Evolutionary conservation across 2,113 vertebrate species (phyloP), one percentile per base, ranked within the genome.

Genomic region (Xiphophorus maculatus): DNA sequence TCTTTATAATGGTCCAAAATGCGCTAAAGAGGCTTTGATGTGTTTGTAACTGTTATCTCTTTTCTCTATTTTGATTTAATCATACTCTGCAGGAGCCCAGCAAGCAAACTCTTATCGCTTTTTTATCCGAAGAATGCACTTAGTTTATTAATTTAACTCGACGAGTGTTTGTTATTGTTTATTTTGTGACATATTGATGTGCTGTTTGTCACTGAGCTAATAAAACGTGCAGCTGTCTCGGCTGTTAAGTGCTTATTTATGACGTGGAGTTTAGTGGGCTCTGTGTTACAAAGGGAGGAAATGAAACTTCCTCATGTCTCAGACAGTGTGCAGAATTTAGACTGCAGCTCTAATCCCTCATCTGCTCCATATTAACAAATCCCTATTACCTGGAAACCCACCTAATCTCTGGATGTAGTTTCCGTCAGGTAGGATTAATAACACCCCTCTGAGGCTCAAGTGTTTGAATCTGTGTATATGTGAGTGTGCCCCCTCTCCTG

Each of bases 321-420:
- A 86, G 90, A 91, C 90, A 74, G 82, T 73, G 74, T 73, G 84
- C 81, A 84, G 82, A 88, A 73, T 82, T 82, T 80, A 78, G 90
- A 88, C 91, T 90, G 89, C 87, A 58, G 82, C 82, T 72, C 82
- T 94, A 92, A 93, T 94, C 92, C 91, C 81, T 91, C 94, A 94
- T 89, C 93, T 94, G 93, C 93, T 92, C 89, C 80, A 67, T 88
- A 93, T 95, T 94, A 93, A 86, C 82, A 85, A 81, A 89, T 92
- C 90, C 87, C 84, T 77, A 87, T 90, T 93, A 90, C 89, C 88
- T 88, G 85, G 87, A 86, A 58, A 68, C 81, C 80, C 84, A 86
- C 76, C 89, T 90, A 90, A 92, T 90, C 90, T 90, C 79, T 66
- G 79, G 76, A 68, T 88, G 79, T 87, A 85, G 87, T 88, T 92